Evolutionary conservation across 2,113 vertebrate species (phyloP).

Genomic region (Pluvialis apricaria): DNA sequence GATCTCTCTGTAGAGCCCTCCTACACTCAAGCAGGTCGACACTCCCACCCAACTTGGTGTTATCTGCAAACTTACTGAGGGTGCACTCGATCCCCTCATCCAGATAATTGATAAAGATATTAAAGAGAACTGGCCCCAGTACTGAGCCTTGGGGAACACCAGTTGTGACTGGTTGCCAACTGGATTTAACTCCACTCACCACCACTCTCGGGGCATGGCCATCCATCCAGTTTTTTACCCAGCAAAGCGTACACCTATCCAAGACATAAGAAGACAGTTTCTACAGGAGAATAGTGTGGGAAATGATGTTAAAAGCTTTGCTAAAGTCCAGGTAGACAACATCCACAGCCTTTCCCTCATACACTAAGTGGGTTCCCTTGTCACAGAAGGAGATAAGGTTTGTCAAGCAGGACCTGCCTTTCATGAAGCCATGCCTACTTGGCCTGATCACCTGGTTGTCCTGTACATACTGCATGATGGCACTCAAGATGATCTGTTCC

Average conservation of each 20-base stretch:
- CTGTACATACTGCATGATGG: rapidly evolving
- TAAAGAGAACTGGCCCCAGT: rapidly evolving
- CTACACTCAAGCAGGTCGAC: background rate
- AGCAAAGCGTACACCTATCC: rapidly evolving
- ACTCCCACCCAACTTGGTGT: background rate
- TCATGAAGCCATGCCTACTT: background rate
- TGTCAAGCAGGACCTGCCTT: background rate
- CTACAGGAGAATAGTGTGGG: background rate
- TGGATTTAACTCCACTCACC: background rate
- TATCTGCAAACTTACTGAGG: too few species aligned
- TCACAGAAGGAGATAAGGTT: background rate
- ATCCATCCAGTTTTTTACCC: background rate
- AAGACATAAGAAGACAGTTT: background rate
- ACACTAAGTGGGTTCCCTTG: background rate
- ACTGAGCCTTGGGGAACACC: background rate
- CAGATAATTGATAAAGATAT: background rate
- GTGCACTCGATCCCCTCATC: rapidly evolving
- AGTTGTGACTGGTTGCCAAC: rapidly evolving
- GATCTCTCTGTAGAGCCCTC: background rate
- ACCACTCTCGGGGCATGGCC: background rate
- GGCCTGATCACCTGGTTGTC: background rate
- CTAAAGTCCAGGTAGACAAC: background rate
- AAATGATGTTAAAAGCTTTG: background rate
- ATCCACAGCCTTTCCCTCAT: background rate
- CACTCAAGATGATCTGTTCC: background rate